These are phyloP conservation scores for Buphagus erythrorhynchus DNA, from an alignment of 2,797 vertebrate species.

Conservation along the genomic window DNA sequence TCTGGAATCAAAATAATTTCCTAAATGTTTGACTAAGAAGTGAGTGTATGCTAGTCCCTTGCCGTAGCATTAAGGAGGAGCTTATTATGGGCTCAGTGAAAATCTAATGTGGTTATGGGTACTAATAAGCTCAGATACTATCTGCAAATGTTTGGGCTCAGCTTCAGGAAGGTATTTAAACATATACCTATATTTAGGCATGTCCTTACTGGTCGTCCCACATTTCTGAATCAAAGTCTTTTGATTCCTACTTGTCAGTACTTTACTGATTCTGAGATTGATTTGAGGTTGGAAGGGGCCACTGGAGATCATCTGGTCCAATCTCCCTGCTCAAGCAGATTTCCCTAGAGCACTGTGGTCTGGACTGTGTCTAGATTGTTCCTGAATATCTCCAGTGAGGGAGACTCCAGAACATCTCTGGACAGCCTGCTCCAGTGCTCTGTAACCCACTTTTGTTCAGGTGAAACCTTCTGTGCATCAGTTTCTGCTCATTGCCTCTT, in stretches of 20 bases:
- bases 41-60: not conserved
- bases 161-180: not conserved
- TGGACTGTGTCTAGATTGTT: not conserved
- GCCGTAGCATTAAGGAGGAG: not conserved
- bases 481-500: not conserved
- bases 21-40: constrained; percentile 11
- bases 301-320: not conserved
- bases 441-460: not conserved
- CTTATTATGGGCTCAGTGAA: not conserved
- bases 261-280: not conserved
- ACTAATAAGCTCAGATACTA: not conserved
- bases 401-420: not conserved
- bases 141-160: not conserved
- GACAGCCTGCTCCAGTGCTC: not conserved
- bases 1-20: constrained; percentile 42
- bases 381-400: not conserved
- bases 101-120: not conserved
- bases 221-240: not conserved
- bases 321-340: not conserved
- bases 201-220: not conserved
- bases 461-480: not conserved
- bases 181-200: not conserved
- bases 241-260: not conserved
- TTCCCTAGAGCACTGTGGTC: not conserved
- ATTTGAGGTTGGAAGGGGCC: not conserved